Evolutionary conservation across 2,797 vertebrate genomes (phyloP).

Genomic region (Acanthiza pusilla): DNA sequence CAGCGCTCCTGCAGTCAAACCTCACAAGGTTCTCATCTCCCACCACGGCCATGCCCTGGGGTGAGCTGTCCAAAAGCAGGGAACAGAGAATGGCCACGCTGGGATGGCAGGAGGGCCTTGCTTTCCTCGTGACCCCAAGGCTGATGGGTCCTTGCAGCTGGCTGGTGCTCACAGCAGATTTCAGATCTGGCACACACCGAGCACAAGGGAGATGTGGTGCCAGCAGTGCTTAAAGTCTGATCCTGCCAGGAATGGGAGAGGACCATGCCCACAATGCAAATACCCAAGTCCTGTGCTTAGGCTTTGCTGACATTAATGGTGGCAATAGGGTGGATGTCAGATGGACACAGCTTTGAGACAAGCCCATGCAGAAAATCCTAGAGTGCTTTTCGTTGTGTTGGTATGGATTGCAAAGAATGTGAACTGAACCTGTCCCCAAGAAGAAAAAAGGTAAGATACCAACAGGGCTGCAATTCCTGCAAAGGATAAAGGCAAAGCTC

Average conservation of each 20-base stretch:
- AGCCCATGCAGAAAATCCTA: no score
- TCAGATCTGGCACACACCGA: neutral
- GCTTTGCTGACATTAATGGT: neutral
- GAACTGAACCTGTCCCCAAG: no score
- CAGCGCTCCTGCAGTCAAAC: neutral
- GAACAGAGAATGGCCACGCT: fast-evolving
- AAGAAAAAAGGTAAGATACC: no score
- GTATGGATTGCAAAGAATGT: no score
- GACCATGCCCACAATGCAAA: neutral
- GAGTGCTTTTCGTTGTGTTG: no score
- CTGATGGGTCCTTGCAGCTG: neutral
- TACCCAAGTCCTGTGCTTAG: neutral
- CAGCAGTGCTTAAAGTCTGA: neutral
- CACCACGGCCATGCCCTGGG: fast-evolving
- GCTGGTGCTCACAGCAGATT: neutral
- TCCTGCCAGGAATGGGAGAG: neutral
- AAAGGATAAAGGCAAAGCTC: neutral
- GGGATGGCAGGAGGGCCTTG: neutral
- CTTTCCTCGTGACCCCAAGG: neutral
- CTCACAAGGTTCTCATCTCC: neutral
- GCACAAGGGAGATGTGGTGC: neutral
- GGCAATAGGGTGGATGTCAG: no score
- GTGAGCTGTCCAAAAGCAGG: fast-evolving
- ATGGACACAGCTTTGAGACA: no score
- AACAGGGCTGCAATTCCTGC: no score